phyloP scores from a whole-genome alignment of 1,140 invertebrate genomes.

The Harpegnathos saltator region DNA sequence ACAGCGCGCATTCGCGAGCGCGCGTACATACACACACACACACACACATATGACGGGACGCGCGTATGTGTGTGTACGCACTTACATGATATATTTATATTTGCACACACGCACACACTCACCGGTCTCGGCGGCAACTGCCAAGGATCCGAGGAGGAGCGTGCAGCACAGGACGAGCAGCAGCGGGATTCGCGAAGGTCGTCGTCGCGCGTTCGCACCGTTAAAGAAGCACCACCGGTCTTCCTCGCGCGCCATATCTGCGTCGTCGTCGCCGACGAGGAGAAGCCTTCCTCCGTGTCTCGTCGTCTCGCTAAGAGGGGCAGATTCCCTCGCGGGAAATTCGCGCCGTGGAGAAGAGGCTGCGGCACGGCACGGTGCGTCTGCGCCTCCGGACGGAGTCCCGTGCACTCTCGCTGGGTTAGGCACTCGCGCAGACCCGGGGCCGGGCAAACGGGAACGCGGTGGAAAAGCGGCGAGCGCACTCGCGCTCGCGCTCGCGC shows the following conservation, averaged over 20 bases:
- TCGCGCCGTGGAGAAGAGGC: too few relatives aligned
- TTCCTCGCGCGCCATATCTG: slow-evolving; percentile 45
- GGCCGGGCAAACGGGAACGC: slow-evolving; percentile 21
- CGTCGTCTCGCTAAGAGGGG: not conserved
- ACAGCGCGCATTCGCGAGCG: not conserved
- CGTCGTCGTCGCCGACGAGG: slow-evolving; percentile 20
- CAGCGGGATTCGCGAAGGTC: slow-evolving; percentile 66
- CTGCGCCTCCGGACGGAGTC: not conserved
- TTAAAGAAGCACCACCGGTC: slow-evolving; percentile 74
- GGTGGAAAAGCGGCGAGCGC: slow-evolving; percentile 24
- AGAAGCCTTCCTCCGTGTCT: not conserved
- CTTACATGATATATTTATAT: slow-evolving; percentile 30
- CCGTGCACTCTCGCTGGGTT: not conserved
- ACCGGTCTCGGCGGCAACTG: slow-evolving; percentile 64
- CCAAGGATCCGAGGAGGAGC: slow-evolving; percentile 54
- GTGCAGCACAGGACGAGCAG: slow-evolving; percentile 64
- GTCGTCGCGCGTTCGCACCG: slow-evolving; percentile 65
- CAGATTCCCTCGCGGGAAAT: not conserved
- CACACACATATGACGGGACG: too few relatives aligned
- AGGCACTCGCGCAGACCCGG: not conserved
- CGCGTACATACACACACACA: not conserved
- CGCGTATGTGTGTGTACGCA: not conserved
- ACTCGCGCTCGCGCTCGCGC: not conserved
- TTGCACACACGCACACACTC: slow-evolving; percentile 34
- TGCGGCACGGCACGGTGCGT: too few relatives aligned